phyloP scores from a whole-genome alignment of 2,888 invertebrate genomes.

The Panzeria rudis region DNA sequence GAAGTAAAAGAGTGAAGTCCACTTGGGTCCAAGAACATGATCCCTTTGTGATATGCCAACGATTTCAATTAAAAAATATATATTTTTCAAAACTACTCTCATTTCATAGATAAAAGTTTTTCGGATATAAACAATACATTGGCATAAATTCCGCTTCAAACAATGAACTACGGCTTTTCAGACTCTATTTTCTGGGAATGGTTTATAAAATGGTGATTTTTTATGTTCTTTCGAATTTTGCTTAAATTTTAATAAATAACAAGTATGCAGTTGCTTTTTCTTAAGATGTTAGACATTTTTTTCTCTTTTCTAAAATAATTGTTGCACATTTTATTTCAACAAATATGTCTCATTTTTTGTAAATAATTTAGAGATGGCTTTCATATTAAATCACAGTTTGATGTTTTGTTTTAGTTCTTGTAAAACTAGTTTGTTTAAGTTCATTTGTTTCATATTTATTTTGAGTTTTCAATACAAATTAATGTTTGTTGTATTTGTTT shows the following conservation, averaged over 20 bases:
- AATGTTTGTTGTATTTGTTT: conserved; percentile 68
- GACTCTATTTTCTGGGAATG: background rate
- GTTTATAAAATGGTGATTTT: conserved; percentile 12
- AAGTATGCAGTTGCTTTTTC: conserved; percentile 16
- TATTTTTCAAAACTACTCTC: no score
- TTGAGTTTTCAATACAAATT: conserved; percentile 71
- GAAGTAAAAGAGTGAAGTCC: no score
- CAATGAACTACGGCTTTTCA: background rate
- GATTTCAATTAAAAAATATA: no score
- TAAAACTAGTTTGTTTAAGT: conserved; percentile 62
- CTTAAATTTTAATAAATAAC: conserved; percentile 29
- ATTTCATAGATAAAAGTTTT: no score
- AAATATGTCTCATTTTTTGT: conserved; percentile 37
- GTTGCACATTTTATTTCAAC: conserved; percentile 53
- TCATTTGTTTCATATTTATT: conserved; percentile 41
- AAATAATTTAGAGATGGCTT: conserved; percentile 74
- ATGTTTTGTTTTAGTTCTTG: conserved; percentile 71
- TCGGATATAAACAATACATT: no score
- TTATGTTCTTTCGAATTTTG: background rate
- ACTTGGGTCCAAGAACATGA: no score
- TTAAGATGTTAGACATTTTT: conserved; percentile 50
- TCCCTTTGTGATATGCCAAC: no score
- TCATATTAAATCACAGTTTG: conserved; percentile 74
- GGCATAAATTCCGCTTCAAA: no score
- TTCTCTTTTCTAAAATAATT: conserved; percentile 37